These are phyloP conservation scores for Pangasius djambal DNA, from an alignment of 2,797 vertebrate species.

Conservation along the genomic window DNA sequence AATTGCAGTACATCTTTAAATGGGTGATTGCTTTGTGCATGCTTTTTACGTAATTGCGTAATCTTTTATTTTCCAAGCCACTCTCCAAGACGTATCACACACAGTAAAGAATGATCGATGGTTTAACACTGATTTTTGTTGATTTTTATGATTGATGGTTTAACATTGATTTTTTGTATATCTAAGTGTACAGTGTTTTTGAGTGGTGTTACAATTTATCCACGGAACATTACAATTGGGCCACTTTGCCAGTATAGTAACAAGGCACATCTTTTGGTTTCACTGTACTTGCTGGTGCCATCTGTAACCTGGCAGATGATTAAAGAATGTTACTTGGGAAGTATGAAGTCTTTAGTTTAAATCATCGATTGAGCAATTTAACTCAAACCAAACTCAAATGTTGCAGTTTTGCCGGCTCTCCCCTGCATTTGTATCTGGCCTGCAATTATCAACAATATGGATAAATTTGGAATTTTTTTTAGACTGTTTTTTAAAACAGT, in stretches of 20 bases:
- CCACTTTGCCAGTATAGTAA: background rate
- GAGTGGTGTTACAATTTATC: background rate
- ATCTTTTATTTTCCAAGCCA: background rate
- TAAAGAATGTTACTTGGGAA: background rate
- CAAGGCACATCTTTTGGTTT: background rate
- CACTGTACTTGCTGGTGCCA: background rate
- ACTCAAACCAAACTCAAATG: background rate
- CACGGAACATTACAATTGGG: background rate
- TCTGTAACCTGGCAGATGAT: background rate
- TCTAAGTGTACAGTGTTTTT: background rate
- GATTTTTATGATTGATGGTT: background rate
- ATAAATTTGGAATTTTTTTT: background rate
- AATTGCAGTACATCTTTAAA: background rate
- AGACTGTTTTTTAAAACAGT: background rate
- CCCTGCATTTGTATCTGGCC: background rate
- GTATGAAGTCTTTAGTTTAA: background rate
- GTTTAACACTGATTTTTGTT: background rate
- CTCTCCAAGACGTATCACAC: background rate
- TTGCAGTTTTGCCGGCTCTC: background rate
- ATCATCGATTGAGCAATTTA: background rate
- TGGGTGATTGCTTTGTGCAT: background rate
- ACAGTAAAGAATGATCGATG: background rate
- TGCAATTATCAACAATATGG: background rate
- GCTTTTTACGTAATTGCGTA: background rate
- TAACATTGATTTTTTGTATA: background rate